Conservation (phyloP, 2,797 vertebrate species). For the Morelia viridis region DNA sequence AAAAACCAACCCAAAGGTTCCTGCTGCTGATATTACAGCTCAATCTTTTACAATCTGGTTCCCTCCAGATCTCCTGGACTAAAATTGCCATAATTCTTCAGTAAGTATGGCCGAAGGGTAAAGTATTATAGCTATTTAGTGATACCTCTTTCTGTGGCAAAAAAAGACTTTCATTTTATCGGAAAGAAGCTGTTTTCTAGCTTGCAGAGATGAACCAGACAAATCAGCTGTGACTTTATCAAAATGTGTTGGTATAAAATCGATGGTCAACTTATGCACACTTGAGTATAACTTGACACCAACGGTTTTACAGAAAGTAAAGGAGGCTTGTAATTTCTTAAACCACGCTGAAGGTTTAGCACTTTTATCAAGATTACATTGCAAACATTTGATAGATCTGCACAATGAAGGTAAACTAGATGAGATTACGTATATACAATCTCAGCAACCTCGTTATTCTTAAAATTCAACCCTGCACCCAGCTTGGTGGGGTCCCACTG, state of each 20-base stretch:
- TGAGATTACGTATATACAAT: slow-evolving; percentile 57
- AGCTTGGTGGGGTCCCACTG: background rate
- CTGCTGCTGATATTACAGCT: slow-evolving; percentile 40
- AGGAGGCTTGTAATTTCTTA: slow-evolving; percentile 57
- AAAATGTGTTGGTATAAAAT: slow-evolving; percentile 46
- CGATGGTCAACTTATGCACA: slow-evolving; percentile 50
- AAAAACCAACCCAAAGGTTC: slow-evolving; percentile 57
- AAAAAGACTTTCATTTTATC: slow-evolving; percentile 43
- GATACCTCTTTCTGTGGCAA: slow-evolving; percentile 55
- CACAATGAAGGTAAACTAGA: slow-evolving; percentile 64
- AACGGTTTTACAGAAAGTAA: slow-evolving; percentile 45
- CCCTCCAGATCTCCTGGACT: background rate
- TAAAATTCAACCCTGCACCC: background rate
- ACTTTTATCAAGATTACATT: slow-evolving; percentile 58
- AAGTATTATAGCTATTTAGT: slow-evolving; percentile 50
- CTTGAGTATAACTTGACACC: slow-evolving; percentile 40
- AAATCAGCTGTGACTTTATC: slow-evolving; percentile 62
- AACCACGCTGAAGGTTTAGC: slow-evolving; percentile 62
- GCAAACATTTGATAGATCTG: slow-evolving; percentile 65
- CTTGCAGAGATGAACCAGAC: slow-evolving; percentile 62
- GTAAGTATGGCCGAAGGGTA: background rate
- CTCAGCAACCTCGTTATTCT: slow-evolving; percentile 50
- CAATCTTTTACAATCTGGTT: background rate
- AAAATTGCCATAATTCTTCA: background rate
- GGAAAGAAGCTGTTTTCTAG: slow-evolving; percentile 46